Percentiles rank a stretch among this genome's conserved stretches.
These are phyloP conservation scores for Bombus consobrinus DNA, from an alignment of 1,140 invertebrate genomes.

Conservation along the genomic window DNA sequence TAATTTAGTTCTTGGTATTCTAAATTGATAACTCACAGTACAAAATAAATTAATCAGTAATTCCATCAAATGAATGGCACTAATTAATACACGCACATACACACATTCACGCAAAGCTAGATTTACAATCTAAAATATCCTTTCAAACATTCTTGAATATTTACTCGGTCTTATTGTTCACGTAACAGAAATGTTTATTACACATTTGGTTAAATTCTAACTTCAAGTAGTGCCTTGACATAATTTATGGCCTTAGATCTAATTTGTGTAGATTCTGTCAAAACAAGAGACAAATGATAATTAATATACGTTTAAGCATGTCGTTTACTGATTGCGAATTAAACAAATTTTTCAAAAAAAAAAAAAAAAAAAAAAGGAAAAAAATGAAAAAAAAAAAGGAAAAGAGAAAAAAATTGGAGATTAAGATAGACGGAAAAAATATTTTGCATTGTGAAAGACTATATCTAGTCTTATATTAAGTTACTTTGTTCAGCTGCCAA, in stretches of 20 bases:
- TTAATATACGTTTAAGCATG: slow-evolving; percentile 26
- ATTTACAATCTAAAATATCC: slow-evolving; percentile 41
- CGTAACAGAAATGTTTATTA: slow-evolving; percentile 32
- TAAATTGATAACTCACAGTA: neutral
- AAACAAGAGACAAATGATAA: slow-evolving; percentile 47
- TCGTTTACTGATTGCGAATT: slow-evolving; percentile 22
- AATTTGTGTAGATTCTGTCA: slow-evolving; percentile 17
- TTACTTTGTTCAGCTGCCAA: neutral
- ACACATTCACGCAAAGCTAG: slow-evolving; percentile 39
- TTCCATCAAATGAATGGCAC: slow-evolving; percentile 48
- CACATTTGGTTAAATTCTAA: slow-evolving; percentile 48
- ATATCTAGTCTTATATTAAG: neutral
- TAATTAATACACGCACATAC: slow-evolving; percentile 35
- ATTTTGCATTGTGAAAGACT: neutral
- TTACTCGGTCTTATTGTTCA: slow-evolving; percentile 2
- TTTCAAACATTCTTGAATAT: slow-evolving; percentile 14
- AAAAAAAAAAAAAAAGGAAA: neutral
- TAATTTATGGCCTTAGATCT: slow-evolving; percentile 53
- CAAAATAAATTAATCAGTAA: slow-evolving; percentile 40
- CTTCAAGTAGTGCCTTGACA: slow-evolving; percentile 61
- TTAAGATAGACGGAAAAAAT: neutral
- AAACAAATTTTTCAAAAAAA: neutral
- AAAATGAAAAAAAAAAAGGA: neutral
- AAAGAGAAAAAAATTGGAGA: too few species aligned
- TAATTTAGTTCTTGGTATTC: neutral